Evolutionary conservation across 2,888 invertebrate genomes (phyloP), one percentile per base, ranked within the genome.

Genomic region (Spatulosminthurus flaviceps): DNA sequence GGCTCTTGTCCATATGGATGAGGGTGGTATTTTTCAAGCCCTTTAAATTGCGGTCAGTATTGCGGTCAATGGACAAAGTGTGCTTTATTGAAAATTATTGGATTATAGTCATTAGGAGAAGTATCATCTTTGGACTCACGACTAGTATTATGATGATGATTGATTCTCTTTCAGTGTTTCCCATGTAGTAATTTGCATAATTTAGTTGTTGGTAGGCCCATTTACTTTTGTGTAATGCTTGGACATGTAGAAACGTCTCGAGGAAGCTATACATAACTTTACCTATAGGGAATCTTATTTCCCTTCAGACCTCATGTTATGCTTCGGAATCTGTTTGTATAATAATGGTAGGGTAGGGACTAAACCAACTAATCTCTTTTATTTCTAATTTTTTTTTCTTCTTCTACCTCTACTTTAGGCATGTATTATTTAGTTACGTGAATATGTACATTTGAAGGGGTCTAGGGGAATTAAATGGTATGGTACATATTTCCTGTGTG

Each of bases 51-150:
- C n/a, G 26, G 11, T 67, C 28, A 26, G 29, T 28, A 19, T 19
- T 43, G 71, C 71, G 71, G 71, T 43, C 43, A 71, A 22, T 42
- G 42, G 41, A 26, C 19, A 76, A 67, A 66, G 75, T 76, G 78
- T 79, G 78, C 41, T 66, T 79, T 79, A 79, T 79, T 79, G 78
- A 79, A 79, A 73, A 79, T 73, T 73, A 79, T 61, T 61, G 41
- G 78, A 78, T 71, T 78, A 78, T 78, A 78, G 78, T 78, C 60
- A 72, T 79, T 79, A 79, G 73, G n/a, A 19, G 51, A 60, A 73
- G 42, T 73, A 73, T 73, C 78, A 79, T 79, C 64, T 73, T 64
- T 29, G 42, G 42, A 43, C 24, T 79, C 41, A 79, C 64, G 78
- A 79, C 72, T 73, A 66, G n/a, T 43, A 26, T 75, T 64, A 61